Conservation (phyloP, 2,888 invertebrate genomes). For the Spisula subtruncata region DNA sequence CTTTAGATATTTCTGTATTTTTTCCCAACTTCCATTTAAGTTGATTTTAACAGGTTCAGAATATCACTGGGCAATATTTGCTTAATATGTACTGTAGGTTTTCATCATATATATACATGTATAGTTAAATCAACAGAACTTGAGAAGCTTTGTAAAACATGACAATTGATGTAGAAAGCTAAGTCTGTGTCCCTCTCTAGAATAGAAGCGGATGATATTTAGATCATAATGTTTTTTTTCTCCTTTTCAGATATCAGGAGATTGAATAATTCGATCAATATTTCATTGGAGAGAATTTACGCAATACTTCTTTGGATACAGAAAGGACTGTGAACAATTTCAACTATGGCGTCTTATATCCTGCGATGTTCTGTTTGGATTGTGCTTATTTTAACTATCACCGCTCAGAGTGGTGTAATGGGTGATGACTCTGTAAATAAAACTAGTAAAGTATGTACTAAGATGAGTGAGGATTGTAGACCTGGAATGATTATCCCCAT, state of each 20-base stretch:
- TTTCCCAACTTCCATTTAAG: too few species aligned
- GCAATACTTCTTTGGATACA: neutral
- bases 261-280: conserved; percentile 22
- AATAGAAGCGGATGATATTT: neutral
- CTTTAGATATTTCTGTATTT: too few species aligned
- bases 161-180: neutral
- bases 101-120: neutral
- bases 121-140: too few species aligned
- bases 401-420: conserved; percentile 34
- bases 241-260: neutral
- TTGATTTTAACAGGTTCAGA: too few species aligned
- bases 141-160: neutral
- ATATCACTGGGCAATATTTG: neutral
- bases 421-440: conserved; percentile 26
- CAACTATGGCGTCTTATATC: conserved; percentile 7
- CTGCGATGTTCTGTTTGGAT: conserved; percentile 46
- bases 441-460: conserved; percentile 66
- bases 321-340: conserved; percentile 2
- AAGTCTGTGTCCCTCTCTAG: neutral
- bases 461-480: conserved; percentile 89
- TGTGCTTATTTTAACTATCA: conserved; percentile 51
- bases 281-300: conserved; percentile 22
- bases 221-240: conserved; percentile 15
- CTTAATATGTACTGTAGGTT: neutral
- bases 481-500: conserved; percentile 95